A percentile compares a stretch with the other conserved stretches of the same genome.
These are phyloP conservation scores for Fabriciana adippe DNA, from an alignment of 2,888 invertebrate genomes.

Conservation along the genomic window DNA sequence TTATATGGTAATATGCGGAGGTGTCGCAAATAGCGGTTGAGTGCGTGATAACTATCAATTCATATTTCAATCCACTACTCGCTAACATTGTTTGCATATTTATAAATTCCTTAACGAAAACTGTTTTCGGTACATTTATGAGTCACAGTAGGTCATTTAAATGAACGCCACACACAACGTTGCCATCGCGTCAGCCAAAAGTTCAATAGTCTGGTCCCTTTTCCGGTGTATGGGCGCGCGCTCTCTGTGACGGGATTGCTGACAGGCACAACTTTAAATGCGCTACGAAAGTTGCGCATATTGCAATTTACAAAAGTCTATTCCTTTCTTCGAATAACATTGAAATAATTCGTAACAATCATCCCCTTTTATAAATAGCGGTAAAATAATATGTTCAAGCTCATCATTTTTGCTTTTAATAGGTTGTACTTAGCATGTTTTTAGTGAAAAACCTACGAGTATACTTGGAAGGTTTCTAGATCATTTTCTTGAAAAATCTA, in stretches of 20 bases:
- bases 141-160: slow-evolving; percentile 56
- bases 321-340: background rate
- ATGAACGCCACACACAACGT: slow-evolving; percentile 52
- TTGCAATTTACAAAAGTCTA: background rate
- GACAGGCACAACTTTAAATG: slow-evolving; percentile 11
- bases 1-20: background rate
- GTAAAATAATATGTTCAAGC: too few relatives aligned
- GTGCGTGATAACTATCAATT: slow-evolving; percentile 3
- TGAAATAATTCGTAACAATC: too few relatives aligned
- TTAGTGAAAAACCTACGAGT: too few relatives aligned
- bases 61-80: background rate
- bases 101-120: slow-evolving; percentile 2
- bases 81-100: background rate
- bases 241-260: slow-evolving; percentile 32
- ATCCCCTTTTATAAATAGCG: too few relatives aligned
- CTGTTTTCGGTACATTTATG: slow-evolving; percentile 36
- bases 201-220: slow-evolving; percentile 68
- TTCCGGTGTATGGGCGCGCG: slow-evolving; percentile 60
- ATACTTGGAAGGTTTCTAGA: too few relatives aligned
- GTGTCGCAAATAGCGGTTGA: background rate
- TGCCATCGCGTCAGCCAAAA: slow-evolving; percentile 52
- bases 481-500: too few relatives aligned
- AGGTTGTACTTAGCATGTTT: too few relatives aligned
- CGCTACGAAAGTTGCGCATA: slow-evolving; percentile 5
- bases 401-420: too few relatives aligned